Percentiles rank a stretch among this genome's conserved stretches.
These are phyloP conservation scores for Charadrius vociferus DNA, from an alignment of 2,113 vertebrate genomes.

Conservation along the genomic window DNA sequence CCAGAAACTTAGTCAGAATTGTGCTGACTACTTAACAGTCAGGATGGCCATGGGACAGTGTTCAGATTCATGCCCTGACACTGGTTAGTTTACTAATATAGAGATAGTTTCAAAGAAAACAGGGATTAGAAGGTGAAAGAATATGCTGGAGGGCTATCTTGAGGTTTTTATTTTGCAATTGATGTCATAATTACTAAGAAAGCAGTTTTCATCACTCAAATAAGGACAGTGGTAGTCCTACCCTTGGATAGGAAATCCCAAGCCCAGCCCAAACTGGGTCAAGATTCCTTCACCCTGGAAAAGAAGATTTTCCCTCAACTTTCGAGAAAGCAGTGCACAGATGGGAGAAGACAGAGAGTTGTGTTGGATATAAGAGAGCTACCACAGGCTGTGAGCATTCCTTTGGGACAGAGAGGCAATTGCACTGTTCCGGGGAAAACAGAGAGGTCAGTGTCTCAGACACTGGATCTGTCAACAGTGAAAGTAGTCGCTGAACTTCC, in stretches of 20 bases:
- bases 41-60: not conserved
- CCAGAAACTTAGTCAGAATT: not conserved
- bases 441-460: slow-evolving; percentile 53
- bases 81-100: not conserved
- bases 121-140: not conserved
- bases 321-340: not conserved
- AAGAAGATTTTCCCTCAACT: not conserved
- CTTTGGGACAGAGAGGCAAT: not conserved
- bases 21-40: not conserved
- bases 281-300: not conserved
- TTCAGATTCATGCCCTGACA: not conserved
- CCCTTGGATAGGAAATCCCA: not conserved
- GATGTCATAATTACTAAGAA: not conserved
- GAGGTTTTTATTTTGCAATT: not conserved
- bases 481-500: slow-evolving; percentile 48
- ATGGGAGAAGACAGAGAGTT: not conserved
- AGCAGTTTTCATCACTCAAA: not conserved
- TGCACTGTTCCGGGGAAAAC: not conserved
- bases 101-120: not conserved
- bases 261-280: not conserved
- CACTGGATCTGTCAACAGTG: slow-evolving; percentile 53
- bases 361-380: not conserved
- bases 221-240: not conserved
- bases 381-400: not conserved
- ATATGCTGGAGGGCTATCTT: not conserved